A percentile compares a stretch with the other conserved stretches of the same genome.
These are phyloP conservation scores for Pithecia hirsuta DNA, from an alignment of 2,797 vertebrate genomes.

Conservation along the genomic window DNA sequence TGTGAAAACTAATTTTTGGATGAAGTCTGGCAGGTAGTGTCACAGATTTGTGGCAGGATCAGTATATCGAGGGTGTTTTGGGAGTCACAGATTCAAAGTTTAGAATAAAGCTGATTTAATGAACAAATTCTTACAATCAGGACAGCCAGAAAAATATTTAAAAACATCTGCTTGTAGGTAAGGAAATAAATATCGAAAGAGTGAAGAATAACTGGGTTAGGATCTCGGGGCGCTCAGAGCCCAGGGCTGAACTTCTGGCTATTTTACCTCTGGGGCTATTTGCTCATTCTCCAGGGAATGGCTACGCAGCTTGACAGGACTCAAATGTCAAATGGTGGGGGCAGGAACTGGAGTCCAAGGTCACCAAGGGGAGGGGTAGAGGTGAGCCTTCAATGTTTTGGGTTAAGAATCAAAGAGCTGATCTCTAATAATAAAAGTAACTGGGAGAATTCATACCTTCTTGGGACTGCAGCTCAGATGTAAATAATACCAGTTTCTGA, in stretches of 20 bases:
- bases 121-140: neutral
- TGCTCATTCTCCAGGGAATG: neutral
- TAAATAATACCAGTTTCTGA: conserved; percentile 4
- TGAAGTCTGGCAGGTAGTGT: neutral
- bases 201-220: neutral
- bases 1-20: neutral
- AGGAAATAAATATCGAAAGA: neutral
- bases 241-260: neutral
- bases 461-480: neutral
- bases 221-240: neutral
- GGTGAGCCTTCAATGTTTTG: neutral
- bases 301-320: neutral
- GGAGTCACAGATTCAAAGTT: neutral
- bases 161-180: neutral
- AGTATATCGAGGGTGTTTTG: neutral
- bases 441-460: neutral
- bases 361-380: neutral
- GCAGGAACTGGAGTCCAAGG: neutral
- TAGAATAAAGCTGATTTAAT: neutral
- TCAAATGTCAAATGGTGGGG: neutral
- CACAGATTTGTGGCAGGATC: neutral
- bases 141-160: neutral
- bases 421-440: neutral
- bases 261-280: neutral
- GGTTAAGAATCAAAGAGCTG: neutral